A percentile compares a stretch with the other conserved stretches of the same genome.
Conservation (phyloP, 2,797 vertebrate genomes). For the Sarcophilus harrisii region DNA sequence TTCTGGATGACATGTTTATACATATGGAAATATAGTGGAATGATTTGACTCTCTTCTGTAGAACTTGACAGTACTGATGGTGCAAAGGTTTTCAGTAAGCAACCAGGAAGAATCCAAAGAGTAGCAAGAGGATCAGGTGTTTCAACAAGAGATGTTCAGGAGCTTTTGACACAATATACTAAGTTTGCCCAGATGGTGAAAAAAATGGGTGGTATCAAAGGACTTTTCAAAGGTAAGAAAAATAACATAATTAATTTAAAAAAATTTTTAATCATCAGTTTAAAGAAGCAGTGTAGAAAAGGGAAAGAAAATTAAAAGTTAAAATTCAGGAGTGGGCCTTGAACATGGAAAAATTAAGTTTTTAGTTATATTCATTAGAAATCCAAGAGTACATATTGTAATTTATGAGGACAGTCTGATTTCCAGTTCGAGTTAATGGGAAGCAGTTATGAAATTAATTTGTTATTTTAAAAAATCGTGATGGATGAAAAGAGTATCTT, state of each 20-base stretch:
- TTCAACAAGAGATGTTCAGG: slow-evolving; percentile 96
- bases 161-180: slow-evolving; percentile 97
- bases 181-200: slow-evolving; percentile 99
- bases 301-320: slow-evolving; percentile 50
- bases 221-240: slow-evolving; percentile 95
- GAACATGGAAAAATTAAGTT: slow-evolving; percentile 55
- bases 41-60: slow-evolving; percentile 77
- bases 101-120: slow-evolving; percentile 95
- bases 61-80: slow-evolving; percentile 98
- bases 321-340: slow-evolving; percentile 39
- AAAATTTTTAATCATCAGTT: slow-evolving; percentile 28
- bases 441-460: slow-evolving; percentile 12
- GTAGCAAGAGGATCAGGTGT: slow-evolving; percentile 97
- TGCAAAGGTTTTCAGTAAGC: slow-evolving; percentile 98
- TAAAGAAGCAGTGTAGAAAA: not conserved
- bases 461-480: not conserved
- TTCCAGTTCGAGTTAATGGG: slow-evolving; percentile 45
- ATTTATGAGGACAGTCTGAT: slow-evolving; percentile 38
- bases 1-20: slow-evolving; percentile 38
- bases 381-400: slow-evolving; percentile 23
- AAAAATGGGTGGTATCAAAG: slow-evolving; percentile 99
- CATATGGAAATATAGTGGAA: slow-evolving; percentile 14
- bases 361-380: slow-evolving; percentile 36
- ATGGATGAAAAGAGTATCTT: slow-evolving; percentile 25
- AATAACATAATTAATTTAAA: not conserved